Base-by-base conservation (phyloP, 2,797 vertebrate species). In the Gobio occitaniae region DNA sequence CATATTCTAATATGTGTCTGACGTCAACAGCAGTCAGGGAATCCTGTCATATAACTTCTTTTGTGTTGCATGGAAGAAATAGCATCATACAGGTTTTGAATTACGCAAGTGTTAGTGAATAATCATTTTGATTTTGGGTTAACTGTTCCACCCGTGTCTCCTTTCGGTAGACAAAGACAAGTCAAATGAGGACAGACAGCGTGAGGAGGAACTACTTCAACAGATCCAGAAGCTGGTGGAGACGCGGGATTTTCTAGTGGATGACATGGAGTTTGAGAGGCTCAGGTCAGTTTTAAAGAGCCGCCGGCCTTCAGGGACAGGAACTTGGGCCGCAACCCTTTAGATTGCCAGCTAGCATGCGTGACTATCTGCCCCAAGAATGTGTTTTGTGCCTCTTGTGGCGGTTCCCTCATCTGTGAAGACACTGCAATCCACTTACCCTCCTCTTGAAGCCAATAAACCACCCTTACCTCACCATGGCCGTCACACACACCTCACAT, bases 191-290 rank as follows among this genome's bases (percentile, higher is more conserved):
- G 94, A 96, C 90, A 90, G 91, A 32, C 93, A 94, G 87, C 92
- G 86, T 72, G 97, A 97, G 71, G 96, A 97, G 16, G 95, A 97
- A 71, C 92, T 98, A 61, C 94, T 97, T 71, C 95, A 95, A 85
- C 96, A 96, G 92, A 97, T 98, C 88, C 96, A 96, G 89, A 97
- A 97, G 93, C 93, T 97, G 90, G 97, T 98, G 93, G 97, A 98
- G 91, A 97, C 96, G 0, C 94, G 97, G 80, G 97, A 98, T 93
- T 98, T 97, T 91, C 93, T 98, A 12, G 97, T 98, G 92, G 97
- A 98, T 0, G 97, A 98, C 0, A 96, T 96, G 90, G 97, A 98
- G 91, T 96, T 98, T 80, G 97, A 98, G 90, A 94, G 97, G 83
- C 95, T 98, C 90, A 96, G 97, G 97, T 97, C 92, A 83, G 89